Conservation (phyloP, 2,113 vertebrate species). For the Tautogolabrus adspersus region DNA sequence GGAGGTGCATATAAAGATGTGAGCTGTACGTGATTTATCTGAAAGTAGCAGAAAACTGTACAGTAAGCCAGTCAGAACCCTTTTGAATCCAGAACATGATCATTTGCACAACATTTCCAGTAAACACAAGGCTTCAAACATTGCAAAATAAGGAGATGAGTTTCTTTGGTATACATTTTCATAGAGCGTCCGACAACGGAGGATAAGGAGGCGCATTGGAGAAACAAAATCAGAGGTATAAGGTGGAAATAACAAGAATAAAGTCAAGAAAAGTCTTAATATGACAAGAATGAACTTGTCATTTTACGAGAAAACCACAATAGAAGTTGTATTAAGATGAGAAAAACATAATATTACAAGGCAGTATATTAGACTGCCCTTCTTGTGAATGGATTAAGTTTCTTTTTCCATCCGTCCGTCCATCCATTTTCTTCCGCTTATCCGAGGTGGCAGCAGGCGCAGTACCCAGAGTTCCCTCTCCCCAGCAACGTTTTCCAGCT, state of each 20-base stretch:
- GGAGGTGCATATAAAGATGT: slow-evolving; percentile 17
- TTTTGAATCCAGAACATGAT: slow-evolving; percentile 15
- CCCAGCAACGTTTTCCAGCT: too few species aligned
- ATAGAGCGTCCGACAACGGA: background rate
- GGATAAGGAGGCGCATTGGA: background rate
- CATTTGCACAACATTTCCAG: slow-evolving; percentile 58
- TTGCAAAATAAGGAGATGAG: slow-evolving; percentile 34
- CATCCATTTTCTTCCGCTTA: too few species aligned
- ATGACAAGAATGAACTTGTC: too few species aligned
- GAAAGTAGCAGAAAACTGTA: slow-evolving; percentile 14
- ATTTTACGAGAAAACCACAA: too few species aligned
- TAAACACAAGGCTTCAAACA: slow-evolving; percentile 40
- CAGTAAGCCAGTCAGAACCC: slow-evolving; percentile 18
- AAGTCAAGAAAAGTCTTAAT: too few species aligned
- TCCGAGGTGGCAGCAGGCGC: too few species aligned
- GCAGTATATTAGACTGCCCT: too few species aligned
- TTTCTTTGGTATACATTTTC: background rate
- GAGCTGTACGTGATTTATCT: slow-evolving; percentile 26
- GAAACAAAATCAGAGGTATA: background rate
- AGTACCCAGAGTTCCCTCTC: too few species aligned
- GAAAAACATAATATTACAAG: too few species aligned
- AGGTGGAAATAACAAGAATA: background rate
- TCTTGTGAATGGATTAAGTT: too few species aligned
- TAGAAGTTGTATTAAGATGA: too few species aligned
- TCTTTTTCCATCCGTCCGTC: too few species aligned